Evolutionary conservation across 2,888 invertebrate genomes (phyloP).

Genomic region (Thumatha senex): DNA sequence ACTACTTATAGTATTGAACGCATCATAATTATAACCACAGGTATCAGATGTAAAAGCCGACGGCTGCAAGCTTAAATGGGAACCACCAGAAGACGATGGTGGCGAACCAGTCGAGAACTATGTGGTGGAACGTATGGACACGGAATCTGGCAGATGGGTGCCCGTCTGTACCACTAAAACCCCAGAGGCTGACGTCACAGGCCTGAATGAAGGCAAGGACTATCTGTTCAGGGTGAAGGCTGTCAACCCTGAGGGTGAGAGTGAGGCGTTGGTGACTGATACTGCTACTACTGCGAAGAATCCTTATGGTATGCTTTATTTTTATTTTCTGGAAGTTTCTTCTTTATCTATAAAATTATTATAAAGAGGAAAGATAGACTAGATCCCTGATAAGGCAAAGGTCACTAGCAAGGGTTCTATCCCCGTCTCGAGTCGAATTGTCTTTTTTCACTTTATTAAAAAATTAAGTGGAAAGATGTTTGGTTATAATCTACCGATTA

Average conservation of each 20-base stretch:
- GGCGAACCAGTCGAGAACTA: slow-evolving; percentile 97
- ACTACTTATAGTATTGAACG: no score
- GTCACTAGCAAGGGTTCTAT: no score
- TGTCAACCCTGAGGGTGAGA: slow-evolving; percentile 97
- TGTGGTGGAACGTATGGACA: slow-evolving; percentile 98
- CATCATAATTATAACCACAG: slow-evolving; percentile 33
- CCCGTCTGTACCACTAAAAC: slow-evolving; percentile 89
- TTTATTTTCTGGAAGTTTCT: not conserved
- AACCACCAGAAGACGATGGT: slow-evolving; percentile 98
- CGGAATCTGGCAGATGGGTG: slow-evolving; percentile 96
- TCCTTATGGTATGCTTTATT: slow-evolving; percentile 89
- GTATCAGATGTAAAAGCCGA: slow-evolving; percentile 94
- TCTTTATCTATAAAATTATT: no score
- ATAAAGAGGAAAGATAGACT: no score
- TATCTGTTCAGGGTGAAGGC: slow-evolving; percentile 99
- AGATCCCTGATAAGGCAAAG: no score
- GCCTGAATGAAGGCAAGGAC: slow-evolving; percentile 98
- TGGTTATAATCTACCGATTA: no score
- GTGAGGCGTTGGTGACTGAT: slow-evolving; percentile 97
- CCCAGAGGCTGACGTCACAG: slow-evolving; percentile 93
- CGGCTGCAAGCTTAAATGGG: slow-evolving; percentile 97
- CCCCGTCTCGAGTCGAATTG: no score
- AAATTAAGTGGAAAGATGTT: no score
- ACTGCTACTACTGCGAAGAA: slow-evolving; percentile 97
- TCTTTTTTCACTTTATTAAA: no score